Conservation (phyloP, 92 coral and sea anemone species). For the Porites lobata region DNA sequence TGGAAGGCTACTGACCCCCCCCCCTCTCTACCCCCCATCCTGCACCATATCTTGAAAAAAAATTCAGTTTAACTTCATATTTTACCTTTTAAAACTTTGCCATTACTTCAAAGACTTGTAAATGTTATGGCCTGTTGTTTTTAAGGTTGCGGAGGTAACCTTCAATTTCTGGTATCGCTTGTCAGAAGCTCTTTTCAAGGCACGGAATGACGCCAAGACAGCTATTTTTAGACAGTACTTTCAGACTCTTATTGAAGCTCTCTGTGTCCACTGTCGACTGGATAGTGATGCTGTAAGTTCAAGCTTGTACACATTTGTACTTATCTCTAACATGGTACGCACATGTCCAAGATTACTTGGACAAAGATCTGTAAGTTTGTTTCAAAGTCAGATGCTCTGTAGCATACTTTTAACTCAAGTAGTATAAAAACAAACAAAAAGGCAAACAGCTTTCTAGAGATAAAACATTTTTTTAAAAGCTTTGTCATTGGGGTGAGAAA, state of each 20-base stretch:
- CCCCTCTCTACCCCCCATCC: too few relatives aligned
- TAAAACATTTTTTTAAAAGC: too few relatives aligned
- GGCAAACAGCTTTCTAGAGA: too few relatives aligned
- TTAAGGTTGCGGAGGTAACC: constrained; percentile 97
- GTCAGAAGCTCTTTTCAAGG: constrained; percentile 89
- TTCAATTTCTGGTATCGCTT: constrained; percentile 99
- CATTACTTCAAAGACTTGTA: not conserved
- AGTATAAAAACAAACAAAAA: too few relatives aligned
- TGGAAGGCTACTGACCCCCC: too few relatives aligned
- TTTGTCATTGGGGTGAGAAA: too few relatives aligned
- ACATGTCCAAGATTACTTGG: too few relatives aligned
- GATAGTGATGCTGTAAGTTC: constrained; percentile 90
- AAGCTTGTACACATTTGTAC: not conserved
- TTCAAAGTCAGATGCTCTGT: not conserved
- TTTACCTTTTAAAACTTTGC: too few relatives aligned
- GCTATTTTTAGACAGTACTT: constrained; percentile 87
- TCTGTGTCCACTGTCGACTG: constrained; percentile 88
- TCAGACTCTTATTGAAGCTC: constrained; percentile 85
- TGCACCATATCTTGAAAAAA: too few relatives aligned
- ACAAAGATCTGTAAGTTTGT: not conserved
- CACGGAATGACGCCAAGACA: constrained; percentile 67
- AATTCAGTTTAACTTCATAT: too few relatives aligned
- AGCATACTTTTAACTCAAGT: not conserved
- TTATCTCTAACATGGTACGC: too few relatives aligned
- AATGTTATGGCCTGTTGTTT: not conserved